phyloP scores from a whole-genome alignment of 30 jellyfish, hydroid and myxozoan genomes.

The Aurelia aurita region DNA sequence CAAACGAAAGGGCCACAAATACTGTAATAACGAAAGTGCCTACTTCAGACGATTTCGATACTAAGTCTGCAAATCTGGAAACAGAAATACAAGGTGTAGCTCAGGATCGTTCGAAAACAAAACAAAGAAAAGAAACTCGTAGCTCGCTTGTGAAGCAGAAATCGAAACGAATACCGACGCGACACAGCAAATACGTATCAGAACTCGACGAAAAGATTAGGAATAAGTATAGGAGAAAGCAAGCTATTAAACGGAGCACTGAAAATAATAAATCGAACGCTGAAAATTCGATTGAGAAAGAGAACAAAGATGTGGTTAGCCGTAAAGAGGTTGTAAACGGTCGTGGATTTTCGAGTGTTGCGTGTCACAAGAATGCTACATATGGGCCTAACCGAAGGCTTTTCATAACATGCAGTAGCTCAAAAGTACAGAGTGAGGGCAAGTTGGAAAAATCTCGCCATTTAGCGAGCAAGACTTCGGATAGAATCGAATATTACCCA shows the following conservation, averaged over 20 bases:
- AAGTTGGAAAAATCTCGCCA: background rate
- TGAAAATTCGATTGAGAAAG: background rate
- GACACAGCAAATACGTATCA: conserved; percentile 91
- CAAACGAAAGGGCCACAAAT: no score
- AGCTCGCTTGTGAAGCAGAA: conserved; percentile 74
- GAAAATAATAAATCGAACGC: conserved; percentile 7
- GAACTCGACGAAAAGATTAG: conserved; percentile 83
- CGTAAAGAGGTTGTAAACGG: background rate
- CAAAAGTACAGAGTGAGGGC: background rate
- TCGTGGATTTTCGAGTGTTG: background rate
- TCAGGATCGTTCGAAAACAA: no score
- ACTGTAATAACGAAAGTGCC: no score
- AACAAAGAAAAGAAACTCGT: background rate
- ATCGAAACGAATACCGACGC: conserved; percentile 81
- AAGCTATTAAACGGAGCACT: background rate
- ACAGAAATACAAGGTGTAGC: no score
- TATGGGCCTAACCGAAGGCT: background rate
- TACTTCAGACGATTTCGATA: no score
- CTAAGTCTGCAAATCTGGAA: no score
- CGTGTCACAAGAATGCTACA: background rate
- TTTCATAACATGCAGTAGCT: background rate
- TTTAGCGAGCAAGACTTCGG: background rate
- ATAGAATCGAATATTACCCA: background rate
- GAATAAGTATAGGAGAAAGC: conserved; percentile 62
- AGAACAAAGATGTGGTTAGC: background rate